These are phyloP conservation scores for Loripinus fragilis DNA, from an alignment of 2,888 invertebrate genomes.

Conservation along the genomic window DNA sequence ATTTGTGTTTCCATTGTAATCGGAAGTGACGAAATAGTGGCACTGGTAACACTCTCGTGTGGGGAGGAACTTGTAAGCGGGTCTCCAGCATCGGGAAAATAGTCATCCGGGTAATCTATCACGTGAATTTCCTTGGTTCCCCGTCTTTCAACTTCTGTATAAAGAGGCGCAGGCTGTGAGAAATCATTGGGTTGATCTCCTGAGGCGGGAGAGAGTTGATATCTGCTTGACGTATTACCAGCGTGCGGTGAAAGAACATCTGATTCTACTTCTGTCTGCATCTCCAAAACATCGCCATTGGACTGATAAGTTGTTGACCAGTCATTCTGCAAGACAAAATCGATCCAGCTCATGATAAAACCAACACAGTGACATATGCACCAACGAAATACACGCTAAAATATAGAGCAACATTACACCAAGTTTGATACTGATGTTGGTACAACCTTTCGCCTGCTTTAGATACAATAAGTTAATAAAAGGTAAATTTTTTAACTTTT, in stretches of 20 bases:
- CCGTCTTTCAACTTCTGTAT: background rate
- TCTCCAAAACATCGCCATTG: conserved; percentile 4
- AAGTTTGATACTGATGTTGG: too few species aligned
- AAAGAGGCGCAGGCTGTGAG: background rate
- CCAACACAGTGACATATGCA: too few species aligned
- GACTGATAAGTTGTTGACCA: conserved; percentile 13
- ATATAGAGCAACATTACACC: too few species aligned
- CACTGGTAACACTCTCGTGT: conserved; percentile 1
- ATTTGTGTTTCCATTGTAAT: background rate
- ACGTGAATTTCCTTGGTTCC: background rate
- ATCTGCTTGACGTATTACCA: background rate
- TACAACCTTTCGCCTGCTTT: too few species aligned
- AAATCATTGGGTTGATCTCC: background rate
- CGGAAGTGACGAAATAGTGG: background rate
- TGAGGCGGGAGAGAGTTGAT: background rate
- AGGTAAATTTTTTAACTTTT: too few species aligned
- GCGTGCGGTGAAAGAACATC: background rate
- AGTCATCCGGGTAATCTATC: background rate
- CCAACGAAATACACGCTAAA: too few species aligned
- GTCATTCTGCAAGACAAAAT: conserved; percentile 2
- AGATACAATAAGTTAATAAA: too few species aligned
- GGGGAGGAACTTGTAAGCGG: background rate
- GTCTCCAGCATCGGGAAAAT: background rate
- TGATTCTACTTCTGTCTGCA: background rate
- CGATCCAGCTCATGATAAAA: too few species aligned